phyloP scores from a whole-genome alignment of 2,888 invertebrate species.

The Philaethria dido region DNA sequence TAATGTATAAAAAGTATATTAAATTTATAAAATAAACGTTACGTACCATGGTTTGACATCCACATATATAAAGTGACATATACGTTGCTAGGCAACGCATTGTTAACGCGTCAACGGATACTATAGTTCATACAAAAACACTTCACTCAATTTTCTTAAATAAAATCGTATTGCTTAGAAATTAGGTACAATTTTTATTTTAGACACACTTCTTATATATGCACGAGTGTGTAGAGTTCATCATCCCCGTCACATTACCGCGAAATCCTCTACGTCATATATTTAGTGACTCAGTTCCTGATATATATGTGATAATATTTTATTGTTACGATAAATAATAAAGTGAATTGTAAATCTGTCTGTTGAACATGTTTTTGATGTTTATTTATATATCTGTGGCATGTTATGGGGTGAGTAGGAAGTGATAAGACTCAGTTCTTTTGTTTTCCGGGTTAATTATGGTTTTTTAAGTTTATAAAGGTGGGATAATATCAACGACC shows the following conservation, averaged over 20 bases:
- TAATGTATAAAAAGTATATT: too few relatives aligned
- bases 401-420: background rate
- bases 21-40: too few relatives aligned
- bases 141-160: background rate
- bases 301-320: constrained; percentile 17
- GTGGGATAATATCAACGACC: too few relatives aligned
- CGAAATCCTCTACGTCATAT: constrained; percentile 22
- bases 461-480: too few relatives aligned
- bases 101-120: too few relatives aligned
- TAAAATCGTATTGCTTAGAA: background rate
- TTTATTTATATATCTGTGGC: background rate
- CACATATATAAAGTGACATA: too few relatives aligned
- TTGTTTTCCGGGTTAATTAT: too few relatives aligned
- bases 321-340: background rate
- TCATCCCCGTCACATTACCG: constrained; percentile 28
- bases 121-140: background rate
- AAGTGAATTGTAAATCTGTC: background rate
- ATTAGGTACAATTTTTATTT: constrained; percentile 4
- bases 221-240: constrained; percentile 8
- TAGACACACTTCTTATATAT: constrained; percentile 22
- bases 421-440: background rate
- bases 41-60: too few relatives aligned
- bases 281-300: constrained; percentile 19
- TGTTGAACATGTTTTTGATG: background rate
- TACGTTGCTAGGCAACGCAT: too few relatives aligned